Base-by-base conservation (phyloP, 2,888 invertebrate species). In the Orthosia cruda region DNA sequence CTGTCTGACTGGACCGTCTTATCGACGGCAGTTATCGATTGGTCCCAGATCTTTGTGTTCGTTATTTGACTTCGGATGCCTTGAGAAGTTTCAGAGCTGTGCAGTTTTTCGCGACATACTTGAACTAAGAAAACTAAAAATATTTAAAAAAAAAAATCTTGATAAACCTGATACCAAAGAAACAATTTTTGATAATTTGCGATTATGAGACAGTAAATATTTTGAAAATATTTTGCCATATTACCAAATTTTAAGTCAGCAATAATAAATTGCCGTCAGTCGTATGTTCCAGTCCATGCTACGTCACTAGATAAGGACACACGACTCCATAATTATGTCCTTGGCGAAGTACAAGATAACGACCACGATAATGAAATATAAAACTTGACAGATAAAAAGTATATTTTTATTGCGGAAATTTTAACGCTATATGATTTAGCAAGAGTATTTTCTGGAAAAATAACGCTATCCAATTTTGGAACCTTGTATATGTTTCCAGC, bases 271-370 rank as follows among this genome's bases (percentile, higher is more conserved):
- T 72, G 66, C 54, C 45, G 71, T 55, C 57, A 83, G 57, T 71
- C 50, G 63, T 61, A 79, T 67, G 66, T 71, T 77, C 49, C 65
- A 75, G 66, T 71, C 74, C 79, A 81, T 74, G 82, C 55, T 55
- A 70, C 80, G 81, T 69, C 75, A 85, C 69, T 76, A 87, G 91
- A 91, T 92, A 91, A 89, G 82, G 77, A 61, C 62, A 65, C 64
- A 67, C 87, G 87, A 71, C 88, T 89, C 88, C 88, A 91, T 91
- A 89, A 90, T 87, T 85, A 88, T 90, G 89, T 85, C 93, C 92
- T 93, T 93, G 91, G 88, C 64, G 88, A 87, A 88, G 83, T 84
- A 87, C 80, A 62, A 87, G 92, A 93, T 92, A 92, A 89, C 87
- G 71, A n/a, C 26, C 73, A 74, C 65, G 83, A 83, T 86, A 86